Evolutionary conservation across 2,113 vertebrate species (phyloP), one percentile per base, ranked within the genome.

Genomic region (Nibea coibor): DNA sequence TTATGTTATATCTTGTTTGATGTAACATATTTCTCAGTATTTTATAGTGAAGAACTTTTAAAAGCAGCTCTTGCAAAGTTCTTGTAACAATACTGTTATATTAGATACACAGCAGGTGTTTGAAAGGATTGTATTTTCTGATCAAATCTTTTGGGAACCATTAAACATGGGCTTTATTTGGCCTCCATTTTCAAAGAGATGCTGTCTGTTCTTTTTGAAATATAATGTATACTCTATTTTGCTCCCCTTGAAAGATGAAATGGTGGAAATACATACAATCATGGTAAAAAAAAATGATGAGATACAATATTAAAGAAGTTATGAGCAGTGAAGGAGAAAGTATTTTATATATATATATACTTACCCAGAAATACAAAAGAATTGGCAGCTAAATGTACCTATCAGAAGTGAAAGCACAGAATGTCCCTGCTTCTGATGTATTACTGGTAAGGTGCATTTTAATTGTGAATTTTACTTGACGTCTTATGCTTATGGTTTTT

Each of bases 41-140:
- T 95, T 93, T 93, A 88, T 89, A 92, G 86, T 87, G 77, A 76
- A 74, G 47, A 83, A 83, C 75, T 81, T 92, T 89, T 81, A 76
- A 82, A 80, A 61, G 54, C 80, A 71, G 80, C 81, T 87, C 85
- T 85, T 79, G 76, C 75, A 88, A 85, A 84, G 68, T 87, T 85
- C 80, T 87, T 88, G 75, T 89, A 59, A 82, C 77, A 74, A 87
- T 87, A 81, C 74, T 90, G 81, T 84, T 82, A 69, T 85, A 84
- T 70, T 80, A 74, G 78, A 85, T 84, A 88, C 57, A 79, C 84
- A 82, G 75, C 82, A 83, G 85, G 83, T 78, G 81, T 92, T 90
- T 92, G 88, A 89, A 81, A 91, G 89, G 84, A 92, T 92, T 93
- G 93, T 93, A 92, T 94, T 94, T 94, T 94, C 87, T 91, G 92